phyloP scores from a whole-genome alignment of 2,888 invertebrate genomes.

The Hyposoter dolosus region DNA sequence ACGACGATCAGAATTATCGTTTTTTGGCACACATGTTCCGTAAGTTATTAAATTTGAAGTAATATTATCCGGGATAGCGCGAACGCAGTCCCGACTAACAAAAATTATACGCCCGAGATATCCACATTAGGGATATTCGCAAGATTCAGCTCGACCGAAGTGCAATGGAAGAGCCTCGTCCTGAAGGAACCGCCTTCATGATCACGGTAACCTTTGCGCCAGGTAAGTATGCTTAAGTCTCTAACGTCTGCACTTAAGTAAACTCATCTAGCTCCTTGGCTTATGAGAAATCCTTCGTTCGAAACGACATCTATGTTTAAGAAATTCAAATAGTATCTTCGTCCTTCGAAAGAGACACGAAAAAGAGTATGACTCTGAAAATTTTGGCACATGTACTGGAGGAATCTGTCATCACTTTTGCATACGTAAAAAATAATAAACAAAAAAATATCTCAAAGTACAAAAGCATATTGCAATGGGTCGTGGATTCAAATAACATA shows the following conservation, averaged over 20 bases:
- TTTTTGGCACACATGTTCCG: no score
- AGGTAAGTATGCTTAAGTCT: constrained; percentile 83
- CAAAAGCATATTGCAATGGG: neutral
- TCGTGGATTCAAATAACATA: no score
- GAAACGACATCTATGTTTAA: neutral
- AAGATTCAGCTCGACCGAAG: constrained; percentile 86
- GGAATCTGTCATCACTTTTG: neutral
- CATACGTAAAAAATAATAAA: neutral
- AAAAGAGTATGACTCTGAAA: neutral
- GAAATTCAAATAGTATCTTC: neutral
- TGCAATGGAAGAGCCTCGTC: constrained; percentile 87
- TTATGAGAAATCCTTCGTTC: neutral
- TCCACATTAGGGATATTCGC: constrained; percentile 86
- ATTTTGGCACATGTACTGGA: neutral
- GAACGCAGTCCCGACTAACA: constrained; percentile 63
- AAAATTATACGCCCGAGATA: constrained; percentile 84
- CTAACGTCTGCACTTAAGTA: neutral
- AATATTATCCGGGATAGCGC: constrained; percentile 63
- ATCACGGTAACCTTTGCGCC: constrained; percentile 86
- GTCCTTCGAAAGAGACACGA: neutral
- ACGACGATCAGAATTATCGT: no score
- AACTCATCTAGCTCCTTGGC: neutral
- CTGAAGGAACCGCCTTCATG: constrained; percentile 83
- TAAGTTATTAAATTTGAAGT: neutral
- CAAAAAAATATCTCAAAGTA: neutral